These are phyloP conservation scores for Saxidomus purpurata DNA, from an alignment of 1,140 invertebrate species.

Conservation along the genomic window DNA sequence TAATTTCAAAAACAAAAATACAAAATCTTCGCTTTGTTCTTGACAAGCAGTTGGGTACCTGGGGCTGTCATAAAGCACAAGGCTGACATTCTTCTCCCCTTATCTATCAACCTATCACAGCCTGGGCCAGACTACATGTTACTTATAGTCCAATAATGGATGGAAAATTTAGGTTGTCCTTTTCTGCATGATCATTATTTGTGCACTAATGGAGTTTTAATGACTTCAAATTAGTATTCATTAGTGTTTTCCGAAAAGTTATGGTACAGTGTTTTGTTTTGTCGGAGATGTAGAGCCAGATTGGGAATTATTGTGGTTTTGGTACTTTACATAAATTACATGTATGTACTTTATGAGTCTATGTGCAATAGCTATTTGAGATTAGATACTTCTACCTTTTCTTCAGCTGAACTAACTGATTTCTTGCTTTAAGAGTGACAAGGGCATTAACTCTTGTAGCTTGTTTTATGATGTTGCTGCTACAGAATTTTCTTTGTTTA, in stretches of 20 bases:
- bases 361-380: too few species aligned
- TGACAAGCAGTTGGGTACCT: constrained; percentile 1
- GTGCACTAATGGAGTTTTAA: constrained; percentile 6
- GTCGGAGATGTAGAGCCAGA: background rate
- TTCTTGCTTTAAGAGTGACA: too few species aligned
- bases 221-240: background rate
- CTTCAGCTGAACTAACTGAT: too few species aligned
- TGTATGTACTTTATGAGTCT: too few species aligned
- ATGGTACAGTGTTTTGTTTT: background rate
- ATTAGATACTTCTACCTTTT: too few species aligned
- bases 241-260: too few species aligned
- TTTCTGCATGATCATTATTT: background rate
- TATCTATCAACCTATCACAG: background rate
- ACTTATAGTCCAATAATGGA: background rate
- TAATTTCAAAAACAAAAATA: constrained; percentile 28
- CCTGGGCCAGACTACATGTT: background rate
- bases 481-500: too few species aligned
- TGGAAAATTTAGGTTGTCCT: background rate
- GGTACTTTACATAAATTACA: too few species aligned
- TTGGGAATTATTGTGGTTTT: too few species aligned
- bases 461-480: too few species aligned
- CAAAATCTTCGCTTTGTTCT: constrained; percentile 33
- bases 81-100: background rate
- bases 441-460: too few species aligned
- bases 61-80: constrained; percentile 11